Conservation (phyloP, 2,797 vertebrate species). For the Acanthurus lineatus region DNA sequence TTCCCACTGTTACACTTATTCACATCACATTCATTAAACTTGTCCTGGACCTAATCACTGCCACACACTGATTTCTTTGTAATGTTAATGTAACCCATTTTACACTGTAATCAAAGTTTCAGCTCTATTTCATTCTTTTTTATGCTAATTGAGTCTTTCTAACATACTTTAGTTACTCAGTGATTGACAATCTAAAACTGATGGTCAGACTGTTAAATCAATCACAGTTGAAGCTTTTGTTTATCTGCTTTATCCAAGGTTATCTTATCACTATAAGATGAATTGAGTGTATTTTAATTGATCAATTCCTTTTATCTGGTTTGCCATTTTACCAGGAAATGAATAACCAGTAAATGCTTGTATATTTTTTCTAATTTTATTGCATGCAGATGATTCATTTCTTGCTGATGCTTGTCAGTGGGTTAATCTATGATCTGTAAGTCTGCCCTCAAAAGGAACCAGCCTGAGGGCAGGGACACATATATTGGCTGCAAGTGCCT, state of each 20-base stretch:
- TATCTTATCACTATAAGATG: slow-evolving; percentile 14
- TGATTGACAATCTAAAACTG: not conserved
- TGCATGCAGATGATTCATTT: slow-evolving; percentile 1
- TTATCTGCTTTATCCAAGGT: not conserved
- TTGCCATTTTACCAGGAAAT: not conserved
- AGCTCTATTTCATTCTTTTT: not conserved
- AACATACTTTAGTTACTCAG: not conserved
- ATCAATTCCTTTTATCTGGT: not conserved
- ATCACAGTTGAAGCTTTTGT: not conserved
- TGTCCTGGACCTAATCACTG: not conserved
- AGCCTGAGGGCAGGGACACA: slow-evolving; percentile 18
- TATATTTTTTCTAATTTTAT: slow-evolving; percentile 5
- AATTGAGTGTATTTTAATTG: not conserved
- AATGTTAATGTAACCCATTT: not conserved
- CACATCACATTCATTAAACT: too few relatives aligned
- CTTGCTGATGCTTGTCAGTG: not conserved
- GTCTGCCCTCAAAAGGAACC: slow-evolving; percentile 27
- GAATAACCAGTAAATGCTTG: not conserved
- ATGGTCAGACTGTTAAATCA: not conserved
- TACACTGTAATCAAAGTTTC: not conserved
- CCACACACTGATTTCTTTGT: slow-evolving; percentile 21
- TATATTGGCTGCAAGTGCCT: slow-evolving; percentile 33
- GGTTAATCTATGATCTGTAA: slow-evolving; percentile 15
- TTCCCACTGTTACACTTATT: not conserved
- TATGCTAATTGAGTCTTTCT: not conserved